These are phyloP conservation scores for Monochamus saltuarius DNA, from an alignment of 1,140 invertebrate species.

Conservation along the genomic window DNA sequence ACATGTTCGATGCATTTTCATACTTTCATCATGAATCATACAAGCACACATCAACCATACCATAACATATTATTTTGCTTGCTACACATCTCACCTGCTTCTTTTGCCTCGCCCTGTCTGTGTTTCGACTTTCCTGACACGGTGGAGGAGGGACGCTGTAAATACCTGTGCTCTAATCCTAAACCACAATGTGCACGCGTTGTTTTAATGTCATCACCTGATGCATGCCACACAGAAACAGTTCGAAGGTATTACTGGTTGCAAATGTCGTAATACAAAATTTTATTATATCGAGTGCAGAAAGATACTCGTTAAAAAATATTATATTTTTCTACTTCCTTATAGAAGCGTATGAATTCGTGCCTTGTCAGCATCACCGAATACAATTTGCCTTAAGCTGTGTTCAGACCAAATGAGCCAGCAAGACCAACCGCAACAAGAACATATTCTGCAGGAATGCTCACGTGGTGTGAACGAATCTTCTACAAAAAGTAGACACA, in stretches of 20 bases:
- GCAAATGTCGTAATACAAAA: background rate
- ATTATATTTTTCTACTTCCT: too few species aligned
- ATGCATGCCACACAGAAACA: slow-evolving; percentile 1
- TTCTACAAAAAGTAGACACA: too few species aligned
- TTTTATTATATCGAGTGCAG: too few species aligned
- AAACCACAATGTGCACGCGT: slow-evolving; percentile 6
- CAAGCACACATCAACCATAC: slow-evolving; percentile 12
- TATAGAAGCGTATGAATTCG: too few species aligned
- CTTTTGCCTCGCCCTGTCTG: slow-evolving; percentile 41
- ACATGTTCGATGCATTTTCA: background rate
- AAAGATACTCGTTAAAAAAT: too few species aligned
- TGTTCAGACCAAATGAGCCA: too few species aligned
- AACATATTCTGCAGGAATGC: too few species aligned
- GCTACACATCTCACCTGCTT: slow-evolving; percentile 26
- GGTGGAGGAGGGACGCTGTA: slow-evolving; percentile 52
- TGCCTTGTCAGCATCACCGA: too few species aligned
- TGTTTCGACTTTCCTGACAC: slow-evolving; percentile 50
- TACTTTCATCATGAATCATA: background rate
- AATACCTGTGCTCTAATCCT: slow-evolving; percentile 31
- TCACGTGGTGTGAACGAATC: too few species aligned
- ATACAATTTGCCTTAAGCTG: too few species aligned
- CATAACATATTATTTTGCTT: background rate
- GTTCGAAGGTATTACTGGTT: slow-evolving; percentile 4
- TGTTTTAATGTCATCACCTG: background rate
- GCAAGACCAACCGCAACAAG: too few species aligned